These are phyloP conservation scores for Podarcis raffonei DNA, from an alignment of 2,113 vertebrate genomes.

Conservation along the genomic window DNA sequence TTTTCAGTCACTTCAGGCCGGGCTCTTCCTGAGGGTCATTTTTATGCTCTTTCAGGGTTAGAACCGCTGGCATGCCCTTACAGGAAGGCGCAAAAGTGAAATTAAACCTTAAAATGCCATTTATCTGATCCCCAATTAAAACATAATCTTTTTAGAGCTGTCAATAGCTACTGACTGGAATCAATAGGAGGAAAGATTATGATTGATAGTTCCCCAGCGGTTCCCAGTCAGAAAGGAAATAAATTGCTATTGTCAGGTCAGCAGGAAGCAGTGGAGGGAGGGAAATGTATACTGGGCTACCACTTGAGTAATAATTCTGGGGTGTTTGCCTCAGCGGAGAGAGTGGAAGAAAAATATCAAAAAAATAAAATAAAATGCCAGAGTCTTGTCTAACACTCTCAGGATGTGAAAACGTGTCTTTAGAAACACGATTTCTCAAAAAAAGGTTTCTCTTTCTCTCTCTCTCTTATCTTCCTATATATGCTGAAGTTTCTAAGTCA, in stretches of 20 bases:
- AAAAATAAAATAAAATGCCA: background rate
- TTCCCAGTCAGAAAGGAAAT: constrained; percentile 70
- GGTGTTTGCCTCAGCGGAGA: background rate
- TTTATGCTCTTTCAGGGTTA: constrained; percentile 76
- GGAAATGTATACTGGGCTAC: constrained; percentile 40
- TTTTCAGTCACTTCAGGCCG: constrained; percentile 81
- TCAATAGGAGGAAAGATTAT: constrained; percentile 80
- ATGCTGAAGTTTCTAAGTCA: constrained; percentile 38
- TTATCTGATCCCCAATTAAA: constrained; percentile 86
- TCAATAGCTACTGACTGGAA: constrained; percentile 80
- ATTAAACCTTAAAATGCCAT: constrained; percentile 81
- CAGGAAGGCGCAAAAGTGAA: constrained; percentile 66
- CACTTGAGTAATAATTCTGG: constrained; percentile 7
- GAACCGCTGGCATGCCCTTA: constrained; percentile 75
- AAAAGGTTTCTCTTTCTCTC: constrained; percentile 6
- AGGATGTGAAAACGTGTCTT: constrained; percentile 28
- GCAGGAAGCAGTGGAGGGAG: constrained; percentile 37
- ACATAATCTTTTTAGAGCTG: constrained; percentile 85
- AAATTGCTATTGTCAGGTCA: constrained; percentile 61
- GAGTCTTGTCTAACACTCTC: background rate
- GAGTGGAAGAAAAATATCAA: background rate
- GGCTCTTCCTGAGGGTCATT: constrained; percentile 76
- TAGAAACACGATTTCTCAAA: constrained; percentile 36
- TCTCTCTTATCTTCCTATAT: constrained; percentile 34
- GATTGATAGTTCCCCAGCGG: constrained; percentile 77